Percentiles rank a stretch among this genome's conserved stretches.
phyloP scores from a whole-genome alignment of 2,888 invertebrate genomes.

The Ectemnius cavifrons region DNA sequence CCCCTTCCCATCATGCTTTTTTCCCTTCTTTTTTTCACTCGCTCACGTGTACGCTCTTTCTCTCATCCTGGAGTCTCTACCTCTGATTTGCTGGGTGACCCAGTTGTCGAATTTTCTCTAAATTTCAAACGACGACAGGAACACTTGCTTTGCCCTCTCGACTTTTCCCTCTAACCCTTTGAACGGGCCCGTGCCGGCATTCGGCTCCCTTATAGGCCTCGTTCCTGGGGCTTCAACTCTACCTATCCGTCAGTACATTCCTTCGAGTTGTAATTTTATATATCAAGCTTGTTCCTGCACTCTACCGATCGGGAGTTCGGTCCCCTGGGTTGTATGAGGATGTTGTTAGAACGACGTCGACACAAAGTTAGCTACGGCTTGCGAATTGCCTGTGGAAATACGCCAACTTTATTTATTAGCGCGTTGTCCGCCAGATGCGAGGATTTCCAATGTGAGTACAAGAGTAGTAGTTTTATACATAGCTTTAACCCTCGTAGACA shows the following conservation, averaged over 20 bases:
- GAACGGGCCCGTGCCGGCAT: too few relatives aligned
- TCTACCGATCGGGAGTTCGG: not conserved
- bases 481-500: too few relatives aligned
- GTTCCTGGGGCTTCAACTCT: too few relatives aligned
- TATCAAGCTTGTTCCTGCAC: not conserved
- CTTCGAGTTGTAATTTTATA: not conserved
- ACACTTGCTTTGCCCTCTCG: conserved; percentile 23
- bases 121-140: not conserved
- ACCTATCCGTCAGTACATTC: too few relatives aligned
- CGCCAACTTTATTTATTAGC: conserved; percentile 39
- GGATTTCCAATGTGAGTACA: too few relatives aligned
- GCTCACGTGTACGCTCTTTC: conserved; percentile 1
- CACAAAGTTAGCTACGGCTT: conserved; percentile 48
- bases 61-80: conserved; percentile 15
- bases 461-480: too few relatives aligned
- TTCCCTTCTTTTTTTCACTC: conserved; percentile 17
- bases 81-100: not conserved
- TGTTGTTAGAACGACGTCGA: conserved; percentile 51
- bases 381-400: conserved; percentile 53
- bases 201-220: conserved; percentile 14
- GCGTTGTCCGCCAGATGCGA: not conserved
- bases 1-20: conserved; percentile 3
- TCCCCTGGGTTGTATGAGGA: conserved; percentile 36
- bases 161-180: conserved; percentile 5
- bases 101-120: conserved; percentile 6